Evolutionary conservation across 2,888 invertebrate genomes (phyloP).

Genomic region (Pasiphila rectangulata): DNA sequence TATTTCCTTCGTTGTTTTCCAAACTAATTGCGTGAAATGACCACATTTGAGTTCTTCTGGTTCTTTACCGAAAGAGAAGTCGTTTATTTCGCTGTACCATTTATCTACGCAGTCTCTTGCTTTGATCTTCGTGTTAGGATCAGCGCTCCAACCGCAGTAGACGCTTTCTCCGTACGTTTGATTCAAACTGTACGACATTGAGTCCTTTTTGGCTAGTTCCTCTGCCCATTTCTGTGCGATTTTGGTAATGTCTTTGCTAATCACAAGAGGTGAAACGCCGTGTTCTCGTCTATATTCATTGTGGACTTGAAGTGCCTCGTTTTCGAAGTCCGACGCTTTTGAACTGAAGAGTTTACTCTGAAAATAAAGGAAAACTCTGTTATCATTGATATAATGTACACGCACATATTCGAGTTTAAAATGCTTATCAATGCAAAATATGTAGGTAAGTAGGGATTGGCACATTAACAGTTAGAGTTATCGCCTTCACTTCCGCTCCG

Average conservation of each 20-base stretch:
- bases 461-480: too few species aligned
- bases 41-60: conserved; percentile 84
- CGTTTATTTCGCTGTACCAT: conserved; percentile 89
- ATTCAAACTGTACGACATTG: conserved; percentile 84
- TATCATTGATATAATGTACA: too few species aligned
- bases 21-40: conserved; percentile 90
- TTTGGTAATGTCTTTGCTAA: conserved; percentile 83
- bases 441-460: too few species aligned
- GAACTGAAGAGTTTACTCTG: conserved; percentile 70
- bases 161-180: conserved; percentile 86
- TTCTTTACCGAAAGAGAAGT: conserved; percentile 84
- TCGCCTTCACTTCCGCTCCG: too few species aligned
- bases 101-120: conserved; percentile 86
- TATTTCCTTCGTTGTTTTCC: conserved; percentile 87
- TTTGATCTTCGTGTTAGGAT: conserved; percentile 83
- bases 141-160: conserved; percentile 85
- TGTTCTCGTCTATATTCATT: conserved; percentile 71
- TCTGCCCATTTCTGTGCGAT: conserved; percentile 87
- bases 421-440: too few species aligned
- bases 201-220: conserved; percentile 82
- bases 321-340: conserved; percentile 65
- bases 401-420: too few species aligned
- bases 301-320: conserved; percentile 66
- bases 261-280: conserved; percentile 69
- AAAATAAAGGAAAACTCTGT: conserved; percentile 27